Evolutionary conservation across 2,113 vertebrate species (phyloP).

Genomic region (Ramphastos sulfuratus): DNA sequence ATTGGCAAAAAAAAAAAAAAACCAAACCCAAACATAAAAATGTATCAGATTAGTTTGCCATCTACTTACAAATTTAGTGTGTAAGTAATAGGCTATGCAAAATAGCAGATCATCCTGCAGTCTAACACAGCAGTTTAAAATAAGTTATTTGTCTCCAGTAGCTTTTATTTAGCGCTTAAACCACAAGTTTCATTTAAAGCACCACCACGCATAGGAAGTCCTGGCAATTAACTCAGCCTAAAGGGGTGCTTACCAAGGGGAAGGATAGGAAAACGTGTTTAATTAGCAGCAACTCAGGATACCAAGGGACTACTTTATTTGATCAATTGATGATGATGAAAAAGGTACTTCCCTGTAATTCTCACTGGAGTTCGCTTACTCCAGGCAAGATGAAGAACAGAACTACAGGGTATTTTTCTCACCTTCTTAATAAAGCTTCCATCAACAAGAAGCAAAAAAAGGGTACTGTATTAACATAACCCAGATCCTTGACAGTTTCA

Average conservation of each 20-base stretch:
- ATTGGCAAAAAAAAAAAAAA: not conserved
- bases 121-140: not conserved
- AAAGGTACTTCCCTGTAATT: not conserved
- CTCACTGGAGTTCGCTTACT: not conserved
- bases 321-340: slow-evolving; percentile 7
- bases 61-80: not conserved
- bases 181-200: slow-evolving; percentile 22
- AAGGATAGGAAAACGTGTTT: not conserved
- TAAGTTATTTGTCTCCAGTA: not conserved
- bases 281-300: slow-evolving; percentile 11
- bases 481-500: slow-evolving; percentile 33
- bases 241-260: not conserved
- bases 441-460: not conserved
- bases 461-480: not conserved
- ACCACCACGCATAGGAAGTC: not conserved
- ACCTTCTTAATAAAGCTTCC: not conserved
- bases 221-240: slow-evolving; percentile 4
- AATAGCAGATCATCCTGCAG: slow-evolving; percentile 1
- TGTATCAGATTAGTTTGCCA: not conserved
- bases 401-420: not conserved
- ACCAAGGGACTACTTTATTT: not conserved
- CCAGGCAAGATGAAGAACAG: slow-evolving; percentile 1
- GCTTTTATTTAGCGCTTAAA: slow-evolving; percentile 28
- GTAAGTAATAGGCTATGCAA: slow-evolving; percentile 6
- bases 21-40: not conserved